Conservation (phyloP, 1,140 invertebrate genomes). For the Caerostris darwini region DNA sequence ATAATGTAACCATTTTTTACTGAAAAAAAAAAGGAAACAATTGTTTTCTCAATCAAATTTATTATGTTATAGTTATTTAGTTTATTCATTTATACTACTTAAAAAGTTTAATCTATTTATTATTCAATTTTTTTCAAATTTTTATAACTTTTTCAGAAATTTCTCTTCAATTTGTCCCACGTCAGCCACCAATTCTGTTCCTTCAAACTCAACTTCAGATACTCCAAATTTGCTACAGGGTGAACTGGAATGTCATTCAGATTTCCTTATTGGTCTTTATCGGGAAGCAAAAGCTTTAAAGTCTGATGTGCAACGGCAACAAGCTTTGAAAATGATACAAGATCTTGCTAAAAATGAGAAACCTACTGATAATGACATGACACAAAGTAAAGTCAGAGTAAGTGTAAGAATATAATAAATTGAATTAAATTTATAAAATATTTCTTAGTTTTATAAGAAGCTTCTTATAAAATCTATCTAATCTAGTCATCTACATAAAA, state of each 20-base stretch:
- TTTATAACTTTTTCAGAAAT: conserved; percentile 5
- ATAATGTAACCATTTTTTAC: too few relatives aligned
- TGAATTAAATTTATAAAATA: background rate
- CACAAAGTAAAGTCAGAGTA: conserved; percentile 29
- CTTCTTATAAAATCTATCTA: background rate
- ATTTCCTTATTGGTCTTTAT: conserved; percentile 43
- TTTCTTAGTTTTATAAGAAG: background rate
- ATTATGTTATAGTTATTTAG: too few relatives aligned
- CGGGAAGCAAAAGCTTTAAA: conserved; percentile 45
- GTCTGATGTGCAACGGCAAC: conserved; percentile 34
- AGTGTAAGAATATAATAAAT: background rate
- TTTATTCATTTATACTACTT: too few relatives aligned
- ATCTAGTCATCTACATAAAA: background rate
- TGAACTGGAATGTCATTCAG: background rate
- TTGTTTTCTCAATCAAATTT: too few relatives aligned
- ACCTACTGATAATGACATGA: background rate
- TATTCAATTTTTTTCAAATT: background rate
- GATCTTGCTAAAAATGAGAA: conserved; percentile 37
- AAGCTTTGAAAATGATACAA: conserved; percentile 35
- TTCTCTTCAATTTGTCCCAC: conserved; percentile 24
- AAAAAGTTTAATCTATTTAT: background rate
- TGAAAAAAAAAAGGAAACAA: too few relatives aligned
- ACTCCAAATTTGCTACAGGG: background rate
- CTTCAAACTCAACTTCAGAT: background rate
- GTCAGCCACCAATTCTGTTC: background rate